Conservation (phyloP, 1,140 invertebrate species). For the Formica exsecta region DNA sequence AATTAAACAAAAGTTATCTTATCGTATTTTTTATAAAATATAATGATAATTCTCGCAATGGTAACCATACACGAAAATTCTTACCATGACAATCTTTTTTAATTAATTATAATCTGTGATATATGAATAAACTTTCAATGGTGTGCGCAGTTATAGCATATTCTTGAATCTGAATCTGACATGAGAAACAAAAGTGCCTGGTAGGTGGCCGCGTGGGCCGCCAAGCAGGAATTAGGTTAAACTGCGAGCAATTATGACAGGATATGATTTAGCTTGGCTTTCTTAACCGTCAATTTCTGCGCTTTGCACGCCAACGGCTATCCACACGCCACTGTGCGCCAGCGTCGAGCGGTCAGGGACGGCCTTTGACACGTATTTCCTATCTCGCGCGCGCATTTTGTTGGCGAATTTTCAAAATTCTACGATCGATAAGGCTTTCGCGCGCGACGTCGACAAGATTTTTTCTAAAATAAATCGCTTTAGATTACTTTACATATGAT, state of each 20-base stretch:
- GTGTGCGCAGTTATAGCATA: background rate
- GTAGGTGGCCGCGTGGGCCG: conserved; percentile 71
- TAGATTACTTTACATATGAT: background rate
- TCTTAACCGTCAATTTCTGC: conserved; percentile 77
- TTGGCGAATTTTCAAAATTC: conserved; percentile 33
- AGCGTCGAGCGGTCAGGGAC: conserved; percentile 74
- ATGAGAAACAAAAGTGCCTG: conserved; percentile 46
- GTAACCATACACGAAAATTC: background rate
- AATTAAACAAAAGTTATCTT: background rate
- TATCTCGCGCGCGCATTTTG: conserved; percentile 15
- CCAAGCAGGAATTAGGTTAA: conserved; percentile 78
- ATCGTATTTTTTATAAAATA: background rate
- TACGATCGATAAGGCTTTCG: conserved; percentile 30
- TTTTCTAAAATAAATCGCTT: conserved; percentile 3
- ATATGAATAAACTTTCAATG: background rate
- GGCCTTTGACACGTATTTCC: conserved; percentile 77
- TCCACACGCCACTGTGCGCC: conserved; percentile 66
- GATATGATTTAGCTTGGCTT: conserved; percentile 79
- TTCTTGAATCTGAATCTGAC: conserved; percentile 33
- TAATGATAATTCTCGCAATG: background rate
- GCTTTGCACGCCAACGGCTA: conserved; percentile 70
- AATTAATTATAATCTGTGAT: background rate
- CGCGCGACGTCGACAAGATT: background rate
- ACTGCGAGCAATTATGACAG: conserved; percentile 79
- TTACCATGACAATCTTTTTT: background rate